phyloP scores from a whole-genome alignment of 2,888 invertebrate species.

The Isoperla grammatica region DNA sequence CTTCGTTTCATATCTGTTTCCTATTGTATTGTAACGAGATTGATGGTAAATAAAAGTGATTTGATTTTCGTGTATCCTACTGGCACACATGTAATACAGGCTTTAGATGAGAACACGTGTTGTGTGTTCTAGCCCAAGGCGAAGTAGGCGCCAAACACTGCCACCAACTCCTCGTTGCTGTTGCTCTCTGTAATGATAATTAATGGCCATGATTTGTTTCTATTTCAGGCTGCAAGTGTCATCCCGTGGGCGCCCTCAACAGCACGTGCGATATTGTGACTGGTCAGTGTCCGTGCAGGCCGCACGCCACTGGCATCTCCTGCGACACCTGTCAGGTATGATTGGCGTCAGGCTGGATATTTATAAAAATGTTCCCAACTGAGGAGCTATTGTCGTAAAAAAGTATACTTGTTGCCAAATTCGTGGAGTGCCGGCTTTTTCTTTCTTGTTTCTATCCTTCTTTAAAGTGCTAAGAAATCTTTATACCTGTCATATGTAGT shows the following conservation, averaged over 20 bases:
- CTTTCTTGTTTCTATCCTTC: too few relatives aligned
- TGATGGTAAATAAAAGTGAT: too few relatives aligned
- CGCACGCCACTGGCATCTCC: constrained; percentile 64
- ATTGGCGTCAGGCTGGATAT: not conserved
- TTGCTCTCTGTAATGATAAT: constrained; percentile 1
- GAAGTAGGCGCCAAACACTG: not conserved
- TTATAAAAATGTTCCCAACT: too few relatives aligned
- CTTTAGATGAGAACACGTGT: not conserved
- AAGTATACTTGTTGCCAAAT: too few relatives aligned
- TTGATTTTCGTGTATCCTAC: not conserved
- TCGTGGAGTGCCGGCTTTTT: too few relatives aligned
- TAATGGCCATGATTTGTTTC: constrained; percentile 31
- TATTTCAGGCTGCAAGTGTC: constrained; percentile 81
- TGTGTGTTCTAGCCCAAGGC: not conserved
- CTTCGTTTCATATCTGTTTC: too few relatives aligned
- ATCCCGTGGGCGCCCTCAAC: constrained; percentile 62
- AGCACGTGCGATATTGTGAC: constrained; percentile 67
- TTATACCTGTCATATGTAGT: too few relatives aligned
- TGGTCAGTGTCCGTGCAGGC: constrained; percentile 72
- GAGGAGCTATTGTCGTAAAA: too few relatives aligned
- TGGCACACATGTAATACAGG: not conserved
- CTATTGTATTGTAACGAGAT: too few relatives aligned
- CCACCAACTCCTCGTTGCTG: not conserved
- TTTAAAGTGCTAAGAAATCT: too few relatives aligned
- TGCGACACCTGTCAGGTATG: constrained; percentile 71